phyloP scores from a whole-genome alignment of 1,140 invertebrate genomes.

The Linepithema humile region DNA sequence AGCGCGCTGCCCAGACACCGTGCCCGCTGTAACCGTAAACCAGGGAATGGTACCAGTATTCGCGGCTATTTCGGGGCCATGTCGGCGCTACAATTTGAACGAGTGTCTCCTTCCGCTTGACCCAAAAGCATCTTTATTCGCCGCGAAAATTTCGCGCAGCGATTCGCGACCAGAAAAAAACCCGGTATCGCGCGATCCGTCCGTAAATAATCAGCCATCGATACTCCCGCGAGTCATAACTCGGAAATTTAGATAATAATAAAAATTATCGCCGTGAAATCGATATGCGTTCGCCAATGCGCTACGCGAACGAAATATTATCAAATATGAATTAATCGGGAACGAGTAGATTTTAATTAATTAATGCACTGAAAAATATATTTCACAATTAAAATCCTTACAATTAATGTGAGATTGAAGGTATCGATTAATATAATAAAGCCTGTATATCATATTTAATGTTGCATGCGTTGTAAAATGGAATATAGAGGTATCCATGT shows the following conservation, averaged over 20 bases:
- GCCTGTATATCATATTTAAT: background rate
- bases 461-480: background rate
- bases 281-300: background rate
- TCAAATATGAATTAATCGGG: background rate
- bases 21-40: slow-evolving; percentile 73
- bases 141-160: slow-evolving; percentile 30
- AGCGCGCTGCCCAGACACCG: slow-evolving; percentile 72
- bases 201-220: background rate
- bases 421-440: slow-evolving; percentile 16
- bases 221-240: background rate
- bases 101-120: slow-evolving; percentile 69
- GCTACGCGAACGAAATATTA: background rate
- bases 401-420: background rate
- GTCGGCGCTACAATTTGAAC: slow-evolving; percentile 71
- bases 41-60: slow-evolving; percentile 72
- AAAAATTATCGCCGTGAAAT: background rate
- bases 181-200: background rate
- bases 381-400: slow-evolving; percentile 4
- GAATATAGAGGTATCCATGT: background rate
- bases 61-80: slow-evolving; percentile 71
- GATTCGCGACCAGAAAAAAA: no score
- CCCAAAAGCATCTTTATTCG: slow-evolving; percentile 69
- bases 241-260: background rate
- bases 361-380: slow-evolving; percentile 17
- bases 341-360: background rate